Base-by-base conservation (phyloP, 2,113 vertebrate species). In the Gallinago media region DNA sequence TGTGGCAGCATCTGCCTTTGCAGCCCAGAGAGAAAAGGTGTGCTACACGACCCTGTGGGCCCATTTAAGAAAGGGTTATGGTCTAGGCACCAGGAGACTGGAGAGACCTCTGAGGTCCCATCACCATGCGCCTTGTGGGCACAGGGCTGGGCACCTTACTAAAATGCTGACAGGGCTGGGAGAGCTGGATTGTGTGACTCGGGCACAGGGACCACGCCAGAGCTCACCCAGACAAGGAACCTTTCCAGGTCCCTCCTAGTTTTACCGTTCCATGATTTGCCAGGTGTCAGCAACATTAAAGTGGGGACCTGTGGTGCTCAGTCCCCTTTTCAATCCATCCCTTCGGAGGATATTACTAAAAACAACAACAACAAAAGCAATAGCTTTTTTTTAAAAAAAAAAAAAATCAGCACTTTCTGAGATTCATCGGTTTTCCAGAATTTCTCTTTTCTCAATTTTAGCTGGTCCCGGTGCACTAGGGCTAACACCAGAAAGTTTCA, bases 31-130 rank as follows among this genome's bases (percentile, higher is more conserved):
- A 38, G 29, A 44, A 68, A 77, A 63, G 10, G 15, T 44, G 25
- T 0, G 1, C 34, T 75, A 23, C 3, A 15, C 1, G 3, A 34
- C 18, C 32, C 38, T 1, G 1, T 11, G 27, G 54, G 44, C 7
- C 9, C 5, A 21, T 56, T 55, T 52, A 50, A 74, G 38, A 61
- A 82, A 70, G 11, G 26, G 16, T 21, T 73, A 13, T 34, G n/a
- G 15, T 63, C 23, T 66, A 67, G 44, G 62, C 38, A 44, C 27
- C 2, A 2, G 25, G 34, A 2, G 34, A 17, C 34, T 26, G 22
- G n/a, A 66, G 19, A 70, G 13, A 26, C 26, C 14, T 50, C 50
- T 56, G 27, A 52, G 42, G 52, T 56, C n/a, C 20, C 68, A 47
- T 13, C 52, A 29, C 22, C 17, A 25, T 0, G 2, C 56, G 6